Percentiles rank a stretch among this genome's conserved stretches.
phyloP scores from a whole-genome alignment of 2,113 vertebrate species.

The Lepus americanus region DNA sequence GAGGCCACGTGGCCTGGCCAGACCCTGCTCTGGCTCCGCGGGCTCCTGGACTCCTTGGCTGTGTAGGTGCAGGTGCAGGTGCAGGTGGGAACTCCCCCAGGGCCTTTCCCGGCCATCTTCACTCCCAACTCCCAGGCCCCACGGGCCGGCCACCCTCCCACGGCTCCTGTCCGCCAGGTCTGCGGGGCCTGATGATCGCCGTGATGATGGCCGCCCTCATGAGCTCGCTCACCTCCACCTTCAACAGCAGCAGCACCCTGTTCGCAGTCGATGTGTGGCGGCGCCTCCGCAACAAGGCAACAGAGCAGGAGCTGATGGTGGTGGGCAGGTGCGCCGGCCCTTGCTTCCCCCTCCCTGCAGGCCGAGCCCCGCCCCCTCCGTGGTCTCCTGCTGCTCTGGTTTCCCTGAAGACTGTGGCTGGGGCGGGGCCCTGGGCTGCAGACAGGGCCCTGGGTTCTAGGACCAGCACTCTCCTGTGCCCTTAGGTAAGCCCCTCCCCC shows the following conservation, averaged over 20 bases:
- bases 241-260: constrained; percentile 97
- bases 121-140: background rate
- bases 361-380: background rate
- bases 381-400: too few relatives aligned
- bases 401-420: background rate
- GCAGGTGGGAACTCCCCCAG: background rate
- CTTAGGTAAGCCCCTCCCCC: background rate
- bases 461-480: background rate
- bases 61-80: background rate
- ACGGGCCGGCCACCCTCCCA: accelerated
- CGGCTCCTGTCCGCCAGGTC: constrained; percentile 85
- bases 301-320: constrained; percentile 95
- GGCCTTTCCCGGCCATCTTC: accelerated
- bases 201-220: constrained; percentile 97
- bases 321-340: constrained; percentile 92
- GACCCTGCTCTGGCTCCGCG: too few relatives aligned
- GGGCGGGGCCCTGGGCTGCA: too few relatives aligned
- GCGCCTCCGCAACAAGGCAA: constrained; percentile 88
- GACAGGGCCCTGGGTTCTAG: background rate
- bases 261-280: constrained; percentile 96
- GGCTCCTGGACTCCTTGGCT: too few relatives aligned
- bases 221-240: constrained; percentile 98
- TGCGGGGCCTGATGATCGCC: constrained; percentile 96
- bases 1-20: too few relatives aligned
- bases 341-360: accelerated